Evolutionary conservation across 2,113 vertebrate species (phyloP), one percentile per base, ranked within the genome.

Genomic region (Micronycteris hirsuta): DNA sequence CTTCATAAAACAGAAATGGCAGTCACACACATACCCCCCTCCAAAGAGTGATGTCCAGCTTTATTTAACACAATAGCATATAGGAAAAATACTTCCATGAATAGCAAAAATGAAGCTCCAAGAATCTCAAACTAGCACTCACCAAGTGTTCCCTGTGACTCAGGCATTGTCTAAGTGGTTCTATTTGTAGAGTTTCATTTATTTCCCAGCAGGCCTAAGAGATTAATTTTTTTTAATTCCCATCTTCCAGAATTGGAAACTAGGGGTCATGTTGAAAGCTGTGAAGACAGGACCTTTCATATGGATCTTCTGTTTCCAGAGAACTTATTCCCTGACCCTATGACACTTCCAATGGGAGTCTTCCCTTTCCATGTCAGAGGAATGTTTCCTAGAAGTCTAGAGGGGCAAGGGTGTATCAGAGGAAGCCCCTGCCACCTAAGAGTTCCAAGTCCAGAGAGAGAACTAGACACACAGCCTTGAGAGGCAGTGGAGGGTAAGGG

Each of bases 391-490:
- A 22, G 71, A 86, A 86, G 15, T 43, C 24, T 74, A 13, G 56
- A 87, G 31, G 2, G 19, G 1, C 24, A 22, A 67, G 24, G 0
- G 0, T 54, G 19, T 0, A 3, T 24, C 22, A 13, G 11, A 31
- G 14, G 22, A 81, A 85, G 22, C 22, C 38, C 1, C 33, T 70
- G 19, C 19, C 33, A 41, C 54, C n/a, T 7, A 76, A 52, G 38
- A 93, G 10, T 68, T 33, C 8, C 13, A 6, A n/a, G 12, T 36
- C 26, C 54, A 86, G 15, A 58, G 15, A 6, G 47, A 89, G 26
- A 76, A 47, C 47, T 5, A 77, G 31, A 24, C 10, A 49, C 3
- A 68, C 1, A 43, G 28, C 17, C 24, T 22, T 16, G 33, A 78
- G 7, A 70, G 54, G 33, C 9, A 8, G 12, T 14, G 17, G 33